Conservation (phyloP, 2,113 vertebrate species). For the Calyptomena viridis region DNA sequence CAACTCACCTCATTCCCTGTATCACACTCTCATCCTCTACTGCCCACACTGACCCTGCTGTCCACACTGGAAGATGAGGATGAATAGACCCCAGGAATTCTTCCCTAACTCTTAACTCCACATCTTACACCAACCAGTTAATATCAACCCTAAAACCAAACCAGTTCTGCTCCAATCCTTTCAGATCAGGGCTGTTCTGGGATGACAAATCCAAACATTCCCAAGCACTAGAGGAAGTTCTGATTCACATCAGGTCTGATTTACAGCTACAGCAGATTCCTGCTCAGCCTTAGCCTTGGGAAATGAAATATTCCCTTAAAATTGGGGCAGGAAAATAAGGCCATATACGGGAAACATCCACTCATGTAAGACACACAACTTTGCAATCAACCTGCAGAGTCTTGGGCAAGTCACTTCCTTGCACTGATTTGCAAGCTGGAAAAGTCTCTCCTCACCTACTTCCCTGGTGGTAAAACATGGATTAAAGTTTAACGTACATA, state of each 20-base stretch:
- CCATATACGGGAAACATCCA: fast-evolving
- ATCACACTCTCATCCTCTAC: not conserved
- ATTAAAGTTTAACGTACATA: not conserved
- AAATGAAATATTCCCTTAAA: not conserved
- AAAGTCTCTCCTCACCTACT: not conserved
- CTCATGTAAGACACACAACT: not conserved
- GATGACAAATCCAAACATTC: not conserved
- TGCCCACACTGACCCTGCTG: not conserved
- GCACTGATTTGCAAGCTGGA: not conserved
- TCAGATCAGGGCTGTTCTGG: not conserved
- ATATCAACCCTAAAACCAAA: not conserved
- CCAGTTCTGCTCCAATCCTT: not conserved
- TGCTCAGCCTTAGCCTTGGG: not conserved
- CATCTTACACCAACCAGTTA: not conserved
- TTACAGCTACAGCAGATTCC: not conserved
- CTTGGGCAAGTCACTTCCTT: not conserved
- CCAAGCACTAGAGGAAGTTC: not conserved
- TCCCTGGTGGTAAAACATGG: not conserved
- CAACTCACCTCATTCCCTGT: not conserved
- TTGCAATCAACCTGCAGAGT: not conserved
- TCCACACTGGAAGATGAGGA: not conserved
- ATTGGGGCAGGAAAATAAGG: not conserved
- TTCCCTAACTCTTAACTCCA: not conserved
- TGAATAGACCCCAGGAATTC: not conserved
- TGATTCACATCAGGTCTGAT: not conserved